A percentile compares a stretch with the other conserved stretches of the same genome.
Evolutionary conservation across 2,113 vertebrate genomes (phyloP).

Genomic region (Rhipidura dahli): DNA sequence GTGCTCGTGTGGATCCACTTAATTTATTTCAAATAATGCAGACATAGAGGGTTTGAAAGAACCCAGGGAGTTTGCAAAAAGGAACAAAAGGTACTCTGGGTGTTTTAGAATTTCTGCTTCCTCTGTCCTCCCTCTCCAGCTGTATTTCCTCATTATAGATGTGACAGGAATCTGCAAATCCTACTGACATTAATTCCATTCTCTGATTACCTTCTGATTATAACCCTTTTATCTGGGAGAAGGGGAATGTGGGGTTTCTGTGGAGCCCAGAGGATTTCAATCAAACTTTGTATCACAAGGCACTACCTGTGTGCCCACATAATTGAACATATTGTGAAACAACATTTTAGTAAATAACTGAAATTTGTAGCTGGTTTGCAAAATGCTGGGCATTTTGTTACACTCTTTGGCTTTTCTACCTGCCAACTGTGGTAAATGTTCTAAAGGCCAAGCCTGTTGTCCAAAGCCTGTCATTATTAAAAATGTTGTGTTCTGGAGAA

Average conservation of each 20-base stretch:
- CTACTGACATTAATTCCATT: not conserved
- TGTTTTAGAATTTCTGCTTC: not conserved
- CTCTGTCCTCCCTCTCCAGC: not conserved
- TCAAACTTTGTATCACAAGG: not conserved
- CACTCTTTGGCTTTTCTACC: not conserved
- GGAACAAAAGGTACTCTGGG: not conserved
- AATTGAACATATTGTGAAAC: not conserved
- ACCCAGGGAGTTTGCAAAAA: not conserved
- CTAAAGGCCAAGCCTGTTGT: not conserved
- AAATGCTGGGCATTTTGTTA: not conserved
- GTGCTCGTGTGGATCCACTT: not conserved
- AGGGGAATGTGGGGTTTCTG: not conserved
- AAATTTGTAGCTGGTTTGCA: not conserved
- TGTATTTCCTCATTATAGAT: not conserved
- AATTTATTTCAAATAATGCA: not conserved
- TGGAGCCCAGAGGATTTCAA: not conserved
- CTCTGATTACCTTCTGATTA: not conserved
- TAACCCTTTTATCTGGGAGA: not conserved
- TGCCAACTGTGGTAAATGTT: not conserved
- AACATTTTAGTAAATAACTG: not conserved
- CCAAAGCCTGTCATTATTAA: not conserved
- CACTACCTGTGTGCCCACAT: not conserved
- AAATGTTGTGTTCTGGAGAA: not conserved
- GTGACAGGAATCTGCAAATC: not conserved
- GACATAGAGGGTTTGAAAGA: not conserved